Evolutionary conservation across 2,888 invertebrate species (phyloP).

Genomic region (Megamerina dolium): DNA sequence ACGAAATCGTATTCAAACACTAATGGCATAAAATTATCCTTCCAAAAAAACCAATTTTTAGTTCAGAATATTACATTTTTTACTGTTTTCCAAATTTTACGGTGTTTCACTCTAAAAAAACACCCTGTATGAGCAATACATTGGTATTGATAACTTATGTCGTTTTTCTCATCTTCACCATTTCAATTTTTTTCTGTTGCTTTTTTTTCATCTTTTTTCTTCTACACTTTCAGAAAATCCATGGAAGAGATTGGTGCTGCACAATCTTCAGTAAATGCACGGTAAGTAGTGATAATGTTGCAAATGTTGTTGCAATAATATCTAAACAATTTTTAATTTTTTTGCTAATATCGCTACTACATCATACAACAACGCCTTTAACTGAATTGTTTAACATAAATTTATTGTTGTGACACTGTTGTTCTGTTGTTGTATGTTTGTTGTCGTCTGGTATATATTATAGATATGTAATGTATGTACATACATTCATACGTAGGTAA

Average conservation of each 20-base stretch:
- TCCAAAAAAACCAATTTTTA: too few species aligned
- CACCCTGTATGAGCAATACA: too few species aligned
- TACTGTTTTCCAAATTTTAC: too few species aligned
- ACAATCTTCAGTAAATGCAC: conserved; percentile 73
- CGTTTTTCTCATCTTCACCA: too few species aligned
- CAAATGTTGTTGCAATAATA: conserved; percentile 13
- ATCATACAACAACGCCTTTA: conserved; percentile 4
- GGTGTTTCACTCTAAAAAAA: too few species aligned
- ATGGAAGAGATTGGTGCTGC: conserved; percentile 81
- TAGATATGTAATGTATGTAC: conserved; percentile 7
- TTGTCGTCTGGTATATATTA: conserved; percentile 5
- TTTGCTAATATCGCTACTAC: not conserved
- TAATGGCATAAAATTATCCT: too few species aligned
- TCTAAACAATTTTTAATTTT: not conserved
- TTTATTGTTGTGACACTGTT: too few species aligned
- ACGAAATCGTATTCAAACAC: too few species aligned
- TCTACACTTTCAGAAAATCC: conserved; percentile 58
- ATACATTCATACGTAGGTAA: too few species aligned
- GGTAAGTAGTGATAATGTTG: conserved; percentile 61
- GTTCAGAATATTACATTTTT: too few species aligned
- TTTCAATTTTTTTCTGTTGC: conserved; percentile 16
- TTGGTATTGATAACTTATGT: too few species aligned
- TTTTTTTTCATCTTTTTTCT: conserved; percentile 17
- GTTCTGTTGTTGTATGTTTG: too few species aligned
- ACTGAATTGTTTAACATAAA: conserved; percentile 48